These are phyloP conservation scores for Dorcus parallelipipedus DNA, from an alignment of 2,888 invertebrate genomes.

Conservation along the genomic window DNA sequence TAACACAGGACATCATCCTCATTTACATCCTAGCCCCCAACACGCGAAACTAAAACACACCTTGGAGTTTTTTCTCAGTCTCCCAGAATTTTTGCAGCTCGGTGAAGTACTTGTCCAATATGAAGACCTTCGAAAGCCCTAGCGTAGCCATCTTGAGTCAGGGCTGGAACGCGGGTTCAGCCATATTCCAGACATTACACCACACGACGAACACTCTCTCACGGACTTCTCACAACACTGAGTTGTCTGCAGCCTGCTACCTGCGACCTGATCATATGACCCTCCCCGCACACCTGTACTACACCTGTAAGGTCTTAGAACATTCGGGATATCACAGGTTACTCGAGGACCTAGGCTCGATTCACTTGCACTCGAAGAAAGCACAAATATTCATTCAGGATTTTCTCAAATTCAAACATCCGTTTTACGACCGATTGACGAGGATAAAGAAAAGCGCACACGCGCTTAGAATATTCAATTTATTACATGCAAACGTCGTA, in stretches of 20 bases:
- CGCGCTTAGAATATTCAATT: too few species aligned
- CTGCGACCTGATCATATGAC: conserved; percentile 39
- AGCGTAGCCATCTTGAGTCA: conserved; percentile 80
- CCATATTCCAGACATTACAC: conserved; percentile 43
- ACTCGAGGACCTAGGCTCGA: conserved; percentile 19
- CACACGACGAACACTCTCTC: conserved; percentile 23
- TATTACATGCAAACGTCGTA: too few species aligned
- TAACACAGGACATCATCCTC: conserved; percentile 1
- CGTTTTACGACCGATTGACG: neutral
- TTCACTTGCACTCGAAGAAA: conserved; percentile 9
- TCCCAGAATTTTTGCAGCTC: conserved; percentile 96
- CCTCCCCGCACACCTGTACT: conserved; percentile 43
- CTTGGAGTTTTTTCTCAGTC: conserved; percentile 93
- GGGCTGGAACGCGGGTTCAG: conserved; percentile 33
- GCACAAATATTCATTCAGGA: conserved; percentile 12
- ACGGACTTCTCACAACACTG: conserved; percentile 17
- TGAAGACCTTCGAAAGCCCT: conserved; percentile 95
- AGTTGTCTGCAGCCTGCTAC: conserved; percentile 17
- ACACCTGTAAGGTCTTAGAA: conserved; percentile 34
- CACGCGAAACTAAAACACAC: conserved; percentile 53
- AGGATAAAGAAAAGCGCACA: too few species aligned
- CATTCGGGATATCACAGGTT: conserved; percentile 30
- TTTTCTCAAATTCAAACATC: neutral
- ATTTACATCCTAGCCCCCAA: neutral
- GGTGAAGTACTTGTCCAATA: conserved; percentile 95